Evolutionary conservation across 2,888 invertebrate genomes (phyloP).

Genomic region (Plebejus argus): DNA sequence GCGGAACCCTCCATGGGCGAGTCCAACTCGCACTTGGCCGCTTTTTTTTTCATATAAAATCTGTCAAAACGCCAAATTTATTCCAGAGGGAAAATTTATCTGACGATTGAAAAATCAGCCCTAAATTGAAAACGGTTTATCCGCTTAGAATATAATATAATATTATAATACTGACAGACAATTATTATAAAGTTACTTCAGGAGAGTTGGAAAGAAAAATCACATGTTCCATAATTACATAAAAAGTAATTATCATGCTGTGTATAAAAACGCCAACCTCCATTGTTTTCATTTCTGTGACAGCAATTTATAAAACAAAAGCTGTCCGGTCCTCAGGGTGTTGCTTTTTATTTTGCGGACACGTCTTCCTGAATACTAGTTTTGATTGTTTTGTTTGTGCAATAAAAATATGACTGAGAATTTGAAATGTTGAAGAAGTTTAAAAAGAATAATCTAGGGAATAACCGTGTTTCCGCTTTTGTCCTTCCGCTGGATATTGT

Average conservation of each 20-base stretch:
- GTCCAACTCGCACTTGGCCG: too few species aligned
- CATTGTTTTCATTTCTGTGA: neutral
- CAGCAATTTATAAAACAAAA: slow-evolving; percentile 20
- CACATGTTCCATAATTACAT: neutral
- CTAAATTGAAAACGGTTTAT: too few species aligned
- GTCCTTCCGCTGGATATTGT: neutral
- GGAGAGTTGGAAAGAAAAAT: neutral
- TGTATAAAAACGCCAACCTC: neutral
- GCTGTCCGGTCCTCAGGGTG: slow-evolving; percentile 16
- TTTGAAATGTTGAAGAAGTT: slow-evolving; percentile 23
- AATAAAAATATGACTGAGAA: slow-evolving; percentile 25
- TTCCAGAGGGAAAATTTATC: too few species aligned
- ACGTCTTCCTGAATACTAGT: slow-evolving; percentile 24
- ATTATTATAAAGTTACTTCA: neutral
- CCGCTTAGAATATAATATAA: too few species aligned
- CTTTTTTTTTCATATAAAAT: too few species aligned
- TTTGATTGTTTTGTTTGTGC: slow-evolving; percentile 25
- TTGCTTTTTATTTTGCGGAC: slow-evolving; percentile 16
- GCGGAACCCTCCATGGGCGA: too few species aligned
- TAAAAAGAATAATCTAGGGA: slow-evolving; percentile 13
- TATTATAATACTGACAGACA: too few species aligned
- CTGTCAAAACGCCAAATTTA: too few species aligned
- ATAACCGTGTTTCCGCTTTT: slow-evolving; percentile 7
- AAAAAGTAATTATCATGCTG: slow-evolving; percentile 12
- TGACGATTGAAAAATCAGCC: too few species aligned